Evolutionary conservation across 2,888 invertebrate species (phyloP).

Genomic region (Blastobasis lacticolella): DNA sequence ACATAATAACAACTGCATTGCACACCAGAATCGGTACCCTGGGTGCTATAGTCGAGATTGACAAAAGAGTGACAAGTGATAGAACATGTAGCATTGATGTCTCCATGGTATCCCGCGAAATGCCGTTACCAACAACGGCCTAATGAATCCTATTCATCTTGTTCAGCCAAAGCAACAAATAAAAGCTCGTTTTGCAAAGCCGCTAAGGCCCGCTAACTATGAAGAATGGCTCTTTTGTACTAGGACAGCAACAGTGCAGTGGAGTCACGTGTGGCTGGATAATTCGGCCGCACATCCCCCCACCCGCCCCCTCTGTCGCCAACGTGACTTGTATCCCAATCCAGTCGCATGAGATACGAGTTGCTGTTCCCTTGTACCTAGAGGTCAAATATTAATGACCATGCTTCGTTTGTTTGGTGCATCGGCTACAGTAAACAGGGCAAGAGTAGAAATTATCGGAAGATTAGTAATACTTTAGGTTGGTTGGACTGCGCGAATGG

Average conservation of each 20-base stretch:
- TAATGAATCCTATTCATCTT: neutral
- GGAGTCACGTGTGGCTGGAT: conserved; percentile 33
- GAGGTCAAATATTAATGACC: conserved; percentile 18
- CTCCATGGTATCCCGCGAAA: too few species aligned
- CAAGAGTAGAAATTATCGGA: too few species aligned
- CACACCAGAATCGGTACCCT: too few species aligned
- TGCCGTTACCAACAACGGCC: too few species aligned
- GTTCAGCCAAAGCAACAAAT: neutral
- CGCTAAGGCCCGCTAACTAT: neutral
- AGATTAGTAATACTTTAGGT: too few species aligned
- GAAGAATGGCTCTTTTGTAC: conserved; percentile 24
- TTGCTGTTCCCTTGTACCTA: conserved; percentile 20
- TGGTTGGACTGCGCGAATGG: too few species aligned
- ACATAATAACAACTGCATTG: too few species aligned
- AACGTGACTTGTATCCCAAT: conserved; percentile 42
- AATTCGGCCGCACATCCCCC: conserved; percentile 28
- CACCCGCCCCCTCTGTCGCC: conserved; percentile 15
- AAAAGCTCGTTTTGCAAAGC: neutral
- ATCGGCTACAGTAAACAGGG: conserved; percentile 1
- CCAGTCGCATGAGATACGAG: conserved; percentile 26
- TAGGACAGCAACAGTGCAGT: conserved; percentile 23
- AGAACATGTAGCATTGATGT: too few species aligned
- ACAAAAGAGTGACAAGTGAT: too few species aligned
- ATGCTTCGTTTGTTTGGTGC: conserved; percentile 7
- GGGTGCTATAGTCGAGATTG: too few species aligned